Evolutionary conservation across 2,888 invertebrate genomes (phyloP).

Genomic region (Eudasyphora cyanicolor): DNA sequence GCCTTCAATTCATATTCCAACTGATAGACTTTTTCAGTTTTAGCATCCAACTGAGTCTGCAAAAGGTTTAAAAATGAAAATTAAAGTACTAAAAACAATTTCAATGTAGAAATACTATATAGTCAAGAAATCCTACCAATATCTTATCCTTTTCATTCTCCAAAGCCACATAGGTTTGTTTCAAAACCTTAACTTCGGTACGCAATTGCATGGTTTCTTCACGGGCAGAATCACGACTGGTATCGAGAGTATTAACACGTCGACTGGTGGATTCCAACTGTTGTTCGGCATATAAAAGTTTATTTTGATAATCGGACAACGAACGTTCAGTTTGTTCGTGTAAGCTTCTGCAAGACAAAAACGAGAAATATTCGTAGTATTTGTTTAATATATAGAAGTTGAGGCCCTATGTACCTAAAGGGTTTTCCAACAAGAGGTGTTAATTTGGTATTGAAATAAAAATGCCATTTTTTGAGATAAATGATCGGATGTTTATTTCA

Average conservation of each 20-base stretch:
- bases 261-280: slow-evolving; percentile 84
- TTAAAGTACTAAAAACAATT: background rate
- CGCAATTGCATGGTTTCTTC: slow-evolving; percentile 83
- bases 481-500: too few species aligned
- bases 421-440: too few species aligned
- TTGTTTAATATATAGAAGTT: too few species aligned
- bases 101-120: too few species aligned
- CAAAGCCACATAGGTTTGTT: slow-evolving; percentile 83
- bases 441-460: too few species aligned
- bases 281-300: slow-evolving; percentile 84
- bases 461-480: too few species aligned
- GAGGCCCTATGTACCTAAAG: too few species aligned
- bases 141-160: slow-evolving; percentile 87
- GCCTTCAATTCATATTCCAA: slow-evolving; percentile 85
- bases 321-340: slow-evolving; percentile 89
- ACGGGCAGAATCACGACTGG: slow-evolving; percentile 82
- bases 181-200: slow-evolving; percentile 84
- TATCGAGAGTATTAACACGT: slow-evolving; percentile 82
- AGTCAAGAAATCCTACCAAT: slow-evolving; percentile 80
- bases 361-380: background rate
- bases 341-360: slow-evolving; percentile 82
- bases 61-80: slow-evolving; percentile 34
- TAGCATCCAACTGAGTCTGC: slow-evolving; percentile 85
- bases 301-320: slow-evolving; percentile 85
- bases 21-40: slow-evolving; percentile 85